Percentiles rank a stretch among this genome's conserved stretches.
Conservation (phyloP, 64 coral and sea anemone species). For the Porites lutea region DNA sequence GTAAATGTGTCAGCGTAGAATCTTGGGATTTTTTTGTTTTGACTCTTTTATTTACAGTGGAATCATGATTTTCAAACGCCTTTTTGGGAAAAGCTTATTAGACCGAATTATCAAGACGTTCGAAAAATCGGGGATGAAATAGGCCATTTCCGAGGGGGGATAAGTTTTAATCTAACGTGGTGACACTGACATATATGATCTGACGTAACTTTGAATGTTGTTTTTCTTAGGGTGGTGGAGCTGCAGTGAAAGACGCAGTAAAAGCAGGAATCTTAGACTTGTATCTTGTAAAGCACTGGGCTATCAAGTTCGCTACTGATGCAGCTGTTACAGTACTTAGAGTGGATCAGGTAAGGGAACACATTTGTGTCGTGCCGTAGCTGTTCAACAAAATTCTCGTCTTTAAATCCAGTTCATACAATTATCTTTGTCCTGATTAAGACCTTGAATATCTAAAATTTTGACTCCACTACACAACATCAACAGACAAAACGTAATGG, state of each 20-base stretch:
- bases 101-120: too few species aligned
- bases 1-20: too few species aligned
- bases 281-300: slow-evolving; percentile 86
- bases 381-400: not conserved
- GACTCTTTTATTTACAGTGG: not conserved
- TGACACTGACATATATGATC: not conserved
- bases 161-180: too few species aligned
- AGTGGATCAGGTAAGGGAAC: slow-evolving; percentile 87
- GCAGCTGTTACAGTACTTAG: slow-evolving; percentile 90
- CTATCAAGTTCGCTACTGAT: slow-evolving; percentile 86
- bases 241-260: slow-evolving; percentile 77
- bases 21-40: not conserved
- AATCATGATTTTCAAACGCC: too few species aligned
- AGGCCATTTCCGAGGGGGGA: too few species aligned
- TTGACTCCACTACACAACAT: too few species aligned
- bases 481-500: too few species aligned
- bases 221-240: slow-evolving; percentile 67
- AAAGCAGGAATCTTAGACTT: slow-evolving; percentile 82
- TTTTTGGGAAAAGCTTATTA: too few species aligned
- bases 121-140: too few species aligned
- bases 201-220: not conserved
- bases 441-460: too few species aligned
- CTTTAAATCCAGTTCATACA: too few species aligned
- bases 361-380: not conserved
- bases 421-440: too few species aligned